Evolutionary conservation across 2,797 vertebrate genomes (phyloP), one percentile per base, ranked within the genome.

Genomic region (Psittacula derbiana): DNA sequence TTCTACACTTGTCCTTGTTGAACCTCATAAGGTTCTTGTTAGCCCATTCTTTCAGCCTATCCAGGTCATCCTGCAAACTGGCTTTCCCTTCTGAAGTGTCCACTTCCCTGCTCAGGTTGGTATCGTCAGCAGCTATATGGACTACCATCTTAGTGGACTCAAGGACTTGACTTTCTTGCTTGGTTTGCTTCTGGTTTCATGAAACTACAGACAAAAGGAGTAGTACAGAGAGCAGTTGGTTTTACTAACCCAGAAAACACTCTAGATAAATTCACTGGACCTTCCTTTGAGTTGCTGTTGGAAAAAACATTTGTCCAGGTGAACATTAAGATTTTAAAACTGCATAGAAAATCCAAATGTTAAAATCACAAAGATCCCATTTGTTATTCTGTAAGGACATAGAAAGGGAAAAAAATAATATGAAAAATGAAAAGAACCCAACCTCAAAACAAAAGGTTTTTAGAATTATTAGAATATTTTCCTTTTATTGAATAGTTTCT

Each of bases 371-470:
- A 73, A 49, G 27, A 33, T 64, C 17, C 21, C 3, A 16, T 75
- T 38, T 62, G 2, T 31, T 74, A 16, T 3, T 12, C 7, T 36
- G 7, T 81, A 25, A 38, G 12, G 6, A 64, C 8, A 31, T 3
- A 15, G 10, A 1, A 12, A 50, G 50, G 50, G 50, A 7, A 50
- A 50, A 47, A 25, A 49, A 14, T 2, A 52, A 52, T 7, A 17
- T 16, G 30, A 30, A 52, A 52, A 30, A 30, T 18, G 4, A 50
- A 25, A 61, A 53, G 33, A 1, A 0, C 1, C 4, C 9, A 36
- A 46, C 6, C 15, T 72, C 36, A 71, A 33, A 50, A 5, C 5
- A 69, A 57, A 78, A 47, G 3, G 5, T 4, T 40, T 52, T 18
- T 52, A 52, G 16, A 52, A 52, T 52, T 52, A 18, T 52, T 30